Base-by-base conservation (phyloP, 2,113 vertebrate species). In the Phalacrocorax carbo region DNA sequence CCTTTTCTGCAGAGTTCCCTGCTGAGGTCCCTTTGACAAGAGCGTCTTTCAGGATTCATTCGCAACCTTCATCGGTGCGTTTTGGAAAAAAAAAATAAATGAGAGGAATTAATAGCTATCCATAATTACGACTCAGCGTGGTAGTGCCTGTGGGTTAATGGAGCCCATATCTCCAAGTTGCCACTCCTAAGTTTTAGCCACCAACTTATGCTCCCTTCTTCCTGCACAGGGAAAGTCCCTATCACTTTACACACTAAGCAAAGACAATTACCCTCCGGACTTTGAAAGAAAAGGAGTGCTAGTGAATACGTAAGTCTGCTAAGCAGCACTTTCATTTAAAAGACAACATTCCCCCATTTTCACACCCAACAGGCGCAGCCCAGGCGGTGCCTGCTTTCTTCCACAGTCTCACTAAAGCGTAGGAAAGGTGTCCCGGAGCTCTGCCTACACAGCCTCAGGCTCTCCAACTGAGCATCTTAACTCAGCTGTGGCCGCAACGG, bases 101-200 rank as follows among this genome's bases (percentile, higher is more conserved):
- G 2, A 36, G 76, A 83, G 40, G 30, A 76, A 87, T 70, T 57
- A 92, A 93, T 55, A 95, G 46, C 58, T 42, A n/a, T 36, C 14
- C 0, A 0, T 91, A 91, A 85, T 70, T 82, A 77, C 0, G 3
- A 80, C 46, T 69, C 78, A 69, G 83, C 0, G 0, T 32, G 52
- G 72, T n/a, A 54, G 58, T 65, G 65, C 77, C 57, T 2, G 1
- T 2, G 5, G 27, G 34, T 91, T 84, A 82, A 82, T 44, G 64
- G 49, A 86, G 42, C 36, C 84, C 36, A 0, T 87, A 95, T 60
- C 46, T 82, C 58, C 86, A 77, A 73, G 77, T 23, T 91, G 58
- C 81, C 26, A 27, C 32, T 82, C 84, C 78, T 73, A 73, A 88
- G 62, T 54, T 84, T 36, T 62, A 94, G 91, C 78, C 58, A 86